Evolutionary conservation across 2,113 vertebrate species (phyloP), one percentile per base, ranked within the genome.

Genomic region (Coturnix japonica): DNA sequence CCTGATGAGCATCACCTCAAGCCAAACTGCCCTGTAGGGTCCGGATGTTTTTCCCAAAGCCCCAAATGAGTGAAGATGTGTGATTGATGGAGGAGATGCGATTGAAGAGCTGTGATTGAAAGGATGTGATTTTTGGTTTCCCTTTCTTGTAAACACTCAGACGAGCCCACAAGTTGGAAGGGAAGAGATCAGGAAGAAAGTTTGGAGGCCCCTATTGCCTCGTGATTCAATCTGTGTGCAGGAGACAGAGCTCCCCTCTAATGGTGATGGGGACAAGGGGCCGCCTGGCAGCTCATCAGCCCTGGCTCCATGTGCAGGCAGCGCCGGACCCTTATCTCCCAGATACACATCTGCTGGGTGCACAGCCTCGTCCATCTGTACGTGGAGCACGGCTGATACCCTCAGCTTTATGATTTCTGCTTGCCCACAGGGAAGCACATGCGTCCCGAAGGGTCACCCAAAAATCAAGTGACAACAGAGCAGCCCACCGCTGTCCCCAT

Each of bases 141-240:
- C 17, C 9, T 11, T 10, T 6, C 12, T 3, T 19, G 5, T 4
- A 5, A 47, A 9, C 28, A 20, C 3, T 15, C 22, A n/a, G 26
- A 70, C 1, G 2, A 25, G 15, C 30, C 13, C 22, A n/a, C 4
- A 35, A 44, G 12, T 39, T 28, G 39, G 56, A 11, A 51, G 51
- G 66, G 59, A 22, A 44, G 23, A 56, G 43, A n/a, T 19, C 4
- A 14, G 43, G 46, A 51, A 73, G 31, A n/a, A 51, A 37, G 4
- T 56, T 56, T 56, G 53, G 54, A 54, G 44, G 60, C 25, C 51
- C 35, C 47, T n/a, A 3, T 20, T 1, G 14, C 37, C 23, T 8
- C 25, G 8, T 93, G 86, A 94, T 94, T 88, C 93, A 86, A 73
- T 94, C 88, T 87, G 33, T 2, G 14, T 1, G 1, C 12, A 20